phyloP scores from a whole-genome alignment of 2,888 invertebrate genomes.

The Cactoblastis cactorum region DNA sequence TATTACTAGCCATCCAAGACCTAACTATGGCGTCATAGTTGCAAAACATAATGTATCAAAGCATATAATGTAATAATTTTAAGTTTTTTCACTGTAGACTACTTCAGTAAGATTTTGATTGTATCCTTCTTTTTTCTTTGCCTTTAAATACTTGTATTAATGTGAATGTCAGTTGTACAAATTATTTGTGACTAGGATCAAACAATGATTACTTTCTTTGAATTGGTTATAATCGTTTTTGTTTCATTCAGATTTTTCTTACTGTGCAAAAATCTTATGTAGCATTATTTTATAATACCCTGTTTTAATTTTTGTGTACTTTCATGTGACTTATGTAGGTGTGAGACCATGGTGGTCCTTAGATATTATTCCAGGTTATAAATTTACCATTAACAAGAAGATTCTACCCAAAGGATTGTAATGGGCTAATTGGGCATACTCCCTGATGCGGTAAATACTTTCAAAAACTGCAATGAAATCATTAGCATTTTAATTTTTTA shows the following conservation, averaged over 20 bases:
- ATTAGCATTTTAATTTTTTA: constrained; percentile 22
- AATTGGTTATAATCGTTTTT: background rate
- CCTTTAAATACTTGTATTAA: constrained; percentile 22
- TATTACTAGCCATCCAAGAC: constrained; percentile 58
- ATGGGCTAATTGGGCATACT: constrained; percentile 64
- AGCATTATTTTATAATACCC: background rate
- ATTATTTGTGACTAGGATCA: background rate
- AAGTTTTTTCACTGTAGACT: constrained; percentile 44
- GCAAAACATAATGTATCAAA: constrained; percentile 65
- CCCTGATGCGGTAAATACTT: constrained; percentile 57
- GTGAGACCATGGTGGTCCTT: constrained; percentile 42
- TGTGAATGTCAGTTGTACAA: constrained; percentile 20
- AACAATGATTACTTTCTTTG: constrained; percentile 23
- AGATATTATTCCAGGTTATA: constrained; percentile 66
- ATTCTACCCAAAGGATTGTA: constrained; percentile 55
- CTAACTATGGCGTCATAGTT: constrained; percentile 72
- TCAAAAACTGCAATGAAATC: constrained; percentile 36
- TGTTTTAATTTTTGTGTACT: constrained; percentile 23
- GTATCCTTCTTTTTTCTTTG: constrained; percentile 28
- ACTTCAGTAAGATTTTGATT: constrained; percentile 30
- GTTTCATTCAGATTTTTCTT: background rate
- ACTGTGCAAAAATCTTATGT: background rate
- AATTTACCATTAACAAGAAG: constrained; percentile 48
- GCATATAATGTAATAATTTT: constrained; percentile 45
- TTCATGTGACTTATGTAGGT: constrained; percentile 27